phyloP scores from a whole-genome alignment of 1,140 invertebrate species.

The Drosophila willistoni region DNA sequence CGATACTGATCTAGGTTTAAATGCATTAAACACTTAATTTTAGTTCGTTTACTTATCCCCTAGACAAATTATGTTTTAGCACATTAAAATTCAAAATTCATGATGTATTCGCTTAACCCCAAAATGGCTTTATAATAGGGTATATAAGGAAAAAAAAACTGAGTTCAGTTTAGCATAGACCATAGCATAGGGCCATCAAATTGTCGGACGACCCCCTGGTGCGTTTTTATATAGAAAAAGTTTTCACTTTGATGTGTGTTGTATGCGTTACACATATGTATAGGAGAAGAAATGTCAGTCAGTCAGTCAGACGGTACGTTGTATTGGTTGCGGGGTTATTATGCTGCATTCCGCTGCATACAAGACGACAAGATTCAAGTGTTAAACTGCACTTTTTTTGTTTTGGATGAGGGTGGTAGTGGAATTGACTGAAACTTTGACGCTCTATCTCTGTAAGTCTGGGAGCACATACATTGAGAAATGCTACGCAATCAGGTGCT shows the following conservation, averaged over 20 bases:
- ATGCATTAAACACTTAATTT: no score
- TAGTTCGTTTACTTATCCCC: not conserved
- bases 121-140: not conserved
- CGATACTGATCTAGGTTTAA: no score
- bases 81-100: not conserved
- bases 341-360: slow-evolving; percentile 50
- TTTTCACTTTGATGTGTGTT: slow-evolving; percentile 70
- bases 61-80: not conserved
- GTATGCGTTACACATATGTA: not conserved
- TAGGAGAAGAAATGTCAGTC: slow-evolving; percentile 24
- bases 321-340: slow-evolving; percentile 36
- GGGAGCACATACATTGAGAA: slow-evolving; percentile 26
- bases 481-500: slow-evolving; percentile 64
- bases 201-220: slow-evolving; percentile 66
- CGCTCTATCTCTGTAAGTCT: slow-evolving; percentile 2
- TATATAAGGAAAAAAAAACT: slow-evolving; percentile 21
- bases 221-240: slow-evolving; percentile 79
- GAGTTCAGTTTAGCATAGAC: slow-evolving; percentile 34
- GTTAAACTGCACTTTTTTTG: slow-evolving; percentile 74
- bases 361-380: slow-evolving; percentile 55
- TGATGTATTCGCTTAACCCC: not conserved
- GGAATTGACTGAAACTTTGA: slow-evolving; percentile 36
- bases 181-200: slow-evolving; percentile 44
- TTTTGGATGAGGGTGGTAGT: slow-evolving; percentile 18
- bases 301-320: slow-evolving; percentile 33